phyloP scores from a whole-genome alignment of 2,113 vertebrate species.

The Aspidoscelis tigris region DNA sequence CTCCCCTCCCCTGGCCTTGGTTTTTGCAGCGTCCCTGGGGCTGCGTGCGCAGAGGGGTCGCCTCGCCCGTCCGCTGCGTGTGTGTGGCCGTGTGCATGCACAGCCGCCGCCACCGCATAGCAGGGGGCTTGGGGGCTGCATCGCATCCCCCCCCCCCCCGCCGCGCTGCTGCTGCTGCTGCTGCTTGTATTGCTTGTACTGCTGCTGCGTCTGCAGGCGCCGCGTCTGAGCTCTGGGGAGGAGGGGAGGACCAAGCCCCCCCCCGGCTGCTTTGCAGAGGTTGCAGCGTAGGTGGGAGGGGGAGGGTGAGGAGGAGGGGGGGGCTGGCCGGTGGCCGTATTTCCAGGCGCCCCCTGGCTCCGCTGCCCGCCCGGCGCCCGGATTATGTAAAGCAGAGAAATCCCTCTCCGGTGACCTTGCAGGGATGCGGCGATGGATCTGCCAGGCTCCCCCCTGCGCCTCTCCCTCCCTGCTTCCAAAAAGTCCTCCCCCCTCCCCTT shows the following conservation, averaged over 20 bases:
- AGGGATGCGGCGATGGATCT: constrained; percentile 6
- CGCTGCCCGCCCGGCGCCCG: not conserved
- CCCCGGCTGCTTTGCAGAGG: not conserved
- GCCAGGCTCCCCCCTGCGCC: not conserved
- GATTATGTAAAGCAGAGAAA: constrained; percentile 51
- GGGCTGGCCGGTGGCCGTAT: not conserved
- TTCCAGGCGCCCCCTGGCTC: not conserved
- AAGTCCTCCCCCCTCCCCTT: not conserved
- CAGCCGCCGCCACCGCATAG: too few species aligned
- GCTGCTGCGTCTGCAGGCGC: too few species aligned
- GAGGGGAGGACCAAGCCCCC: not conserved
- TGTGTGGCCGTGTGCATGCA: too few species aligned
- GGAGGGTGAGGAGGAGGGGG: not conserved
- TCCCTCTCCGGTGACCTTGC: constrained; percentile 57
- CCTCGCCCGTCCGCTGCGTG: too few species aligned
- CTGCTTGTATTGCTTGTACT: not conserved
- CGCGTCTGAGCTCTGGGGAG: not conserved
- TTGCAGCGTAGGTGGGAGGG: not conserved
- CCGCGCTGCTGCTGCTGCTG: not conserved
- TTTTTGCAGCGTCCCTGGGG: too few species aligned
- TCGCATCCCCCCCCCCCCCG: not conserved
- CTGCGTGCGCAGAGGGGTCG: too few species aligned
- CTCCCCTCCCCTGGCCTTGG: not conserved
- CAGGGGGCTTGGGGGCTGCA: not conserved
- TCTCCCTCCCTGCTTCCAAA: not conserved